phyloP scores from a whole-genome alignment of 2,888 invertebrate species.

The Ophioninae sp. region DNA sequence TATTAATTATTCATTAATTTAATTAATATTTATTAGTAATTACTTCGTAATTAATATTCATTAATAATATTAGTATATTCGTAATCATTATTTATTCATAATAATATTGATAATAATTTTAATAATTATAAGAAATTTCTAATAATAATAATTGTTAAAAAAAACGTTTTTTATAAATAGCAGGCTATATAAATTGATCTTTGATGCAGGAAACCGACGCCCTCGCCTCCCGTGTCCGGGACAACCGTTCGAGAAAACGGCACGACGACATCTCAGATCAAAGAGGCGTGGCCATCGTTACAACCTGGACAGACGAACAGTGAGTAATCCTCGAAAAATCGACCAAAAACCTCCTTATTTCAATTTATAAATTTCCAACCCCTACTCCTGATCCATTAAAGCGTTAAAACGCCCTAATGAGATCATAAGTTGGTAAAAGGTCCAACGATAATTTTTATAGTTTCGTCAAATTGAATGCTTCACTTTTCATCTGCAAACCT shows the following conservation, averaged over 20 bases:
- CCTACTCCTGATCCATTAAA: not conserved
- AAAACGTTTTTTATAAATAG: conserved; percentile 6
- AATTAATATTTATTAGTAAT: no score
- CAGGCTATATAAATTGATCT: not conserved
- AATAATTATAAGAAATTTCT: no score
- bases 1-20: no score
- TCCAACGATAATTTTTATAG: no score
- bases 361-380: not conserved
- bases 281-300: conserved; percentile 88
- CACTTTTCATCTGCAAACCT: not conserved
- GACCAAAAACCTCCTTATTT: not conserved
- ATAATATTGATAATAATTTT: no score
- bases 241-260: conserved; percentile 77
- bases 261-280: conserved; percentile 80
- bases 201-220: conserved; percentile 80
- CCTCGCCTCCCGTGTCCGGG: conserved; percentile 81
- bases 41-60: no score
- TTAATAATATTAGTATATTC: no score
- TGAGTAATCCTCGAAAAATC: conserved; percentile 61
- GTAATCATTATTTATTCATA: no score
- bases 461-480: not conserved
- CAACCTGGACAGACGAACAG: conserved; percentile 79
- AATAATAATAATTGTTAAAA: no score
- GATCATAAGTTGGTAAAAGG: no score
- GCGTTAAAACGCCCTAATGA: no score